These are phyloP conservation scores for Oncorhynchus mykiss DNA, from an alignment of 2,113 vertebrate genomes.

Conservation along the genomic window DNA sequence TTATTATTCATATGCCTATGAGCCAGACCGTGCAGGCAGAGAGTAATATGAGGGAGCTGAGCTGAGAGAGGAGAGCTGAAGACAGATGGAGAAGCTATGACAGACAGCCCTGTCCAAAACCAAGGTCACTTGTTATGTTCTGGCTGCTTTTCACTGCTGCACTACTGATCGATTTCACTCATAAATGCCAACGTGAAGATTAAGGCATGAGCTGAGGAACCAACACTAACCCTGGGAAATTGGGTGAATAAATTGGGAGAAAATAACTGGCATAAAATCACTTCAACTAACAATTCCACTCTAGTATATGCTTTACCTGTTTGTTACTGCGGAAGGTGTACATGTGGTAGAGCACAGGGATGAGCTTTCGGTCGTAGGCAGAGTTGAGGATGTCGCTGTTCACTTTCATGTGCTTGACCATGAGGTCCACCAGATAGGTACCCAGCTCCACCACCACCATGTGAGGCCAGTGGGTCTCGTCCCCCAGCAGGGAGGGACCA, in stretches of 20 bases:
- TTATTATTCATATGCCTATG: conserved; percentile 54
- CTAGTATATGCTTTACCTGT: conserved; percentile 74
- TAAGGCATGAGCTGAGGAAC: neutral
- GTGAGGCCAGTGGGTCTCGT: conserved; percentile 74
- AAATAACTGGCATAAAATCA: neutral
- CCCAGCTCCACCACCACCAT: conserved; percentile 80
- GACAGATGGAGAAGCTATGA: conserved; percentile 5
- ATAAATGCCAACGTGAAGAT: neutral
- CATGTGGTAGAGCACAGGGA: conserved; percentile 90
- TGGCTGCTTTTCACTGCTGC: neutral
- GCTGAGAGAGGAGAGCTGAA: conserved; percentile 31
- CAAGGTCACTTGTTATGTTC: conserved; percentile 41
- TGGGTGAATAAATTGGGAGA: neutral
- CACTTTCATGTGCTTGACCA: conserved; percentile 82
- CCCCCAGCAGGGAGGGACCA: conserved; percentile 66
- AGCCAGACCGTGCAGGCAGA: conserved; percentile 14
- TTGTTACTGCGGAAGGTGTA: conserved; percentile 85
- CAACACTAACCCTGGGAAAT: neutral
- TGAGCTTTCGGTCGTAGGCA: conserved; percentile 51
- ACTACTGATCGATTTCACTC: neutral
- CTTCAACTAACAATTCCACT: neutral
- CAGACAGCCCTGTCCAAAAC: conserved; percentile 25
- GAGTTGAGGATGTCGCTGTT: conserved; percentile 69
- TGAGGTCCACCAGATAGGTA: conserved; percentile 82
- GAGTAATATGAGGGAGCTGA: conserved; percentile 14